Evolutionary conservation across 2,113 vertebrate species (phyloP).

Genomic region (Phalacrocorax pelagicus): DNA sequence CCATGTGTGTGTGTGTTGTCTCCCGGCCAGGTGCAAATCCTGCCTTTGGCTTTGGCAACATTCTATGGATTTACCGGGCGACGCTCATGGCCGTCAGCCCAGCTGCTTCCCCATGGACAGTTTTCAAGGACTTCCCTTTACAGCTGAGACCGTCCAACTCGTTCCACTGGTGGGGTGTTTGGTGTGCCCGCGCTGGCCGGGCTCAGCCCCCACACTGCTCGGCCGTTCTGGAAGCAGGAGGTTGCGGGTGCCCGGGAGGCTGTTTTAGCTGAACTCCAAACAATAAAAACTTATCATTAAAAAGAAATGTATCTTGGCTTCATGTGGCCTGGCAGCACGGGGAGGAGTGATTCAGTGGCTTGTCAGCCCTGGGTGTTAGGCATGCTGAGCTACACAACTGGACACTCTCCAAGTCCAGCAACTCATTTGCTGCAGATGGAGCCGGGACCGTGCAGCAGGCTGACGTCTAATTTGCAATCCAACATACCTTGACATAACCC

Average conservation of each 20-base stretch:
- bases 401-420: conserved; percentile 73
- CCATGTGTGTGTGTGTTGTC: neutral
- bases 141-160: neutral
- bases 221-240: neutral
- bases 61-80: neutral
- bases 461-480: conserved; percentile 78
- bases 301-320: conserved; percentile 79
- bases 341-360: conserved; percentile 71
- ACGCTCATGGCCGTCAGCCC: conserved; percentile 17
- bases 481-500: conserved; percentile 77
- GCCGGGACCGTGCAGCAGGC: conserved; percentile 53
- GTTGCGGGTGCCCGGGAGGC: neutral
- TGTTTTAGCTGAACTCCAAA: conserved; percentile 67
- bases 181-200: rapidly evolving
- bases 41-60: neutral
- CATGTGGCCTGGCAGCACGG: conserved; percentile 49
- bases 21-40: neutral
- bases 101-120: neutral
- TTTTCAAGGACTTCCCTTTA: neutral
- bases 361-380: conserved; percentile 73
- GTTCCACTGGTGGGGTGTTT: neutral
- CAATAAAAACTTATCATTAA: conserved; percentile 80
- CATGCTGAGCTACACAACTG: conserved; percentile 65
- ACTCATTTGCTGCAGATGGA: conserved; percentile 71
- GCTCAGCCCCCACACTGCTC: neutral